Percentiles rank a stretch among this genome's conserved stretches.
These are phyloP conservation scores for Tachysurus fulvidraco DNA, from an alignment of 2,113 vertebrate genomes.

Conservation along the genomic window DNA sequence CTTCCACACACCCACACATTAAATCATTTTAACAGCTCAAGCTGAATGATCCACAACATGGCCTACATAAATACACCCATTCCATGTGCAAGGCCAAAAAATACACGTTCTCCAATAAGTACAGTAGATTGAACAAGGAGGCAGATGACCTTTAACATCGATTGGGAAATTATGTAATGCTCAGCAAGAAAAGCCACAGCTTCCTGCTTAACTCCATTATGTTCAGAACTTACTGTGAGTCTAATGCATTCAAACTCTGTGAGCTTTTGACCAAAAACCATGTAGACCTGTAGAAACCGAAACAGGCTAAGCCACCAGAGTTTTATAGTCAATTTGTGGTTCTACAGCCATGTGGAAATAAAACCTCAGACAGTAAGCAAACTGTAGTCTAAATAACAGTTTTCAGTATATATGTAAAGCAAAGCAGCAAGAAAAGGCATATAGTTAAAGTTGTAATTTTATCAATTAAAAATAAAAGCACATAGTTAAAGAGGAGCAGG, in stretches of 20 bases:
- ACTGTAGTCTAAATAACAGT: neutral
- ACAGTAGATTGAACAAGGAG: neutral
- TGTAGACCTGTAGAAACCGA: neutral
- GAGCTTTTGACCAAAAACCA: neutral
- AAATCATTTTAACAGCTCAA: neutral
- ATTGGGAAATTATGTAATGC: slow-evolving; percentile 13
- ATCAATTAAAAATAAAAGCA: neutral
- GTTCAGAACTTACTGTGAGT: slow-evolving; percentile 6
- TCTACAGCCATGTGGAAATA: neutral
- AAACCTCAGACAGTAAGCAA: neutral
- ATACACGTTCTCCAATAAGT: slow-evolving; percentile 26
- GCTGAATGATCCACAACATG: neutral
- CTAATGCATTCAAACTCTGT: neutral
- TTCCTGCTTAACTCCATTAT: slow-evolving; percentile 7
- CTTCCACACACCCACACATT: slow-evolving; percentile 20
- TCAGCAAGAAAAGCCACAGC: slow-evolving; percentile 4
- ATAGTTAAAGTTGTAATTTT: neutral
- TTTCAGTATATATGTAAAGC: neutral
- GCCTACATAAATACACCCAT: slow-evolving; percentile 4
- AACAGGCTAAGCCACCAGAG: neutral
- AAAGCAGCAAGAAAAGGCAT: neutral
- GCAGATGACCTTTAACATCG: slow-evolving; percentile 7
- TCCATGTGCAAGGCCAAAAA: slow-evolving; percentile 17
- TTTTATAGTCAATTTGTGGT: slow-evolving; percentile 6
- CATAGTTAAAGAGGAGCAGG: neutral